Evolutionary conservation across 2,888 invertebrate species (phyloP).

Genomic region (Beris morrisii): DNA sequence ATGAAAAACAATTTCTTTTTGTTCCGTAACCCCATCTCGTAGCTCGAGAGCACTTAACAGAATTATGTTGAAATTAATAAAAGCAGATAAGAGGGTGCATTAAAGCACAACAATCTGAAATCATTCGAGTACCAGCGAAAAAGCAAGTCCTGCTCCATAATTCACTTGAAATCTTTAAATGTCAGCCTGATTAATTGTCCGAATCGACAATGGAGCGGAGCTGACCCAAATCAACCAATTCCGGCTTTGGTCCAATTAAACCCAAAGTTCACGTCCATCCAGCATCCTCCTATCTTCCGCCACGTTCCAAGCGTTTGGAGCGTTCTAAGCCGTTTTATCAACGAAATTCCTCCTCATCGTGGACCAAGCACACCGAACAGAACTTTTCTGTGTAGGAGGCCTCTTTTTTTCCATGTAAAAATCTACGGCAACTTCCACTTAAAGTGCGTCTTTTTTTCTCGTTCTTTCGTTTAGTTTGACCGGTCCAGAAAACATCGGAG

Average conservation of each 20-base stretch:
- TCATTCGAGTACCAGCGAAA: background rate
- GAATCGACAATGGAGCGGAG: conserved; percentile 21
- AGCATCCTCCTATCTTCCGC: conserved; percentile 13
- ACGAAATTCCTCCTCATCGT: conserved; percentile 17
- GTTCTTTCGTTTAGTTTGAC: background rate
- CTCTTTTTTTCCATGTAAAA: background rate
- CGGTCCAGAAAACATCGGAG: background rate
- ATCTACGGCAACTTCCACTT: background rate
- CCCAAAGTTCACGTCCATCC: conserved; percentile 10
- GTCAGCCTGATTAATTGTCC: conserved; percentile 23
- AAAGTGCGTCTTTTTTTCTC: background rate
- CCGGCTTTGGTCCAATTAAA: conserved; percentile 24
- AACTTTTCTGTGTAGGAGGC: conserved; percentile 23
- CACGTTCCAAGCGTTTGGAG: background rate
- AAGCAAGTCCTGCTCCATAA: conserved; percentile 11
- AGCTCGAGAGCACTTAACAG: conserved; percentile 3
- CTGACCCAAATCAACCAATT: conserved; percentile 26
- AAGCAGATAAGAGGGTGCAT: background rate
- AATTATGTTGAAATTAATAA: conserved; percentile 9
- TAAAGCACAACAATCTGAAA: background rate
- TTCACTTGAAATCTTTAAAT: conserved; percentile 26
- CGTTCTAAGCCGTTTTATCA: conserved; percentile 15
- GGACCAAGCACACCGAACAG: background rate
- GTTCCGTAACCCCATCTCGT: background rate
- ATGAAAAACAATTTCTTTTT: conserved; percentile 2